Base-by-base conservation (phyloP, 2,797 vertebrate genomes). In the Mionectes olivaceus region DNA sequence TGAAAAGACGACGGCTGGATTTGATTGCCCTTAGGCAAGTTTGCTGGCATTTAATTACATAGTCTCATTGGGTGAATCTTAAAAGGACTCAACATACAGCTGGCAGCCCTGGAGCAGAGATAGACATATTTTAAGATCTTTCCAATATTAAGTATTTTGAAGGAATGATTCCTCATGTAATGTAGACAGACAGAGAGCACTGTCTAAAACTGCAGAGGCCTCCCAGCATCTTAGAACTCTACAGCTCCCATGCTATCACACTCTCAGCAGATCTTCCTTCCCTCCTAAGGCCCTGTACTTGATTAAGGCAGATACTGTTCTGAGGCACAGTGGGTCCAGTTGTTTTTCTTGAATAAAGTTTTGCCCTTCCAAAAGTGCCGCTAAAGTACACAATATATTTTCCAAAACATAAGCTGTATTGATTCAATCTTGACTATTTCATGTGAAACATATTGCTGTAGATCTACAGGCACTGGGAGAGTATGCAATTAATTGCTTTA, bases 41-140 rank as follows among this genome's bases (percentile, higher is more conserved):
- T 95, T 67, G 17, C 74, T 90, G 88, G 67, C 83, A 93, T 94
- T 94, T 92, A 94, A 90, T 94, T 97, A 63, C 28, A 0, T 24
- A 77, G 17, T 83, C 60, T 94, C 69, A 87, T 84, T 85, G 75
- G 68, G n/a, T 68, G 65, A 85, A 79, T 93, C 68, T 88, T 95
- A 82, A 79, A 95, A 86, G 90, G 70, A 14, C 15, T 94, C 56
- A 77, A 39, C 52, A n/a, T 80, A 80, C 41, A 88, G 43, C 41
- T 85, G 68, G 71, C 56, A 90, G 63, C 83, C 80, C 59, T 76
- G 74, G 30, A 88, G 85, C 61, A 94, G 41, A 90, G 80, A 86
- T 1, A 90, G 77, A 60, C 57, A 43, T 77, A 82, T 70, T 80
- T 92, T 90, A 17, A 88, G 70, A 77, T 90, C 78, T 82, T 83